phyloP scores from a whole-genome alignment of 2,113 vertebrate genomes.

The Microtus richardsoni region DNA sequence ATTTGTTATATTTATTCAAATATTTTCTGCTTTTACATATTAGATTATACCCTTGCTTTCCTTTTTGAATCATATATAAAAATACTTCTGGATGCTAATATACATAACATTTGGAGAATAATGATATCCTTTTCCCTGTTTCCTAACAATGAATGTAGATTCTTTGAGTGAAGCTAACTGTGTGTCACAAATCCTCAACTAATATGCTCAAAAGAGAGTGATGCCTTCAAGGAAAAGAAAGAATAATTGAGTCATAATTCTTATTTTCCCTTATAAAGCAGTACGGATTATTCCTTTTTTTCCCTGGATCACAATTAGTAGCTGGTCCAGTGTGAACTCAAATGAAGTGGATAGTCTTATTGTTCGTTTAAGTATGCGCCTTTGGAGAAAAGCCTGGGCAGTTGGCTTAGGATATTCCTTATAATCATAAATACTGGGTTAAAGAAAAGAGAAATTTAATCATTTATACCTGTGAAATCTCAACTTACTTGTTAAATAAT shows the following conservation, averaged over 20 bases:
- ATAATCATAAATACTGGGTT: not conserved
- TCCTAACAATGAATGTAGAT: not conserved
- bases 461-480: not conserved
- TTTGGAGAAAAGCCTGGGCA: not conserved
- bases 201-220: not conserved
- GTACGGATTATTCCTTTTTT: not conserved
- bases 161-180: not conserved
- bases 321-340: not conserved
- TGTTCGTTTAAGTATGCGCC: not conserved
- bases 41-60: not conserved
- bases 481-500: not conserved
- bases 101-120: not conserved
- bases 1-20: not conserved
- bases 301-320: not conserved
- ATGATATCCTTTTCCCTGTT: not conserved
- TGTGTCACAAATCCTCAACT: not conserved
- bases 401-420: not conserved
- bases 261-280: not conserved
- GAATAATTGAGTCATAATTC: not conserved
- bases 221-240: not conserved
- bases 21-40: not conserved
- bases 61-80: not conserved
- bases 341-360: not conserved
- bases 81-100: not conserved
- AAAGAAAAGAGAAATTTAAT: not conserved